Evolutionary conservation across 2,888 invertebrate species (phyloP).

Genomic region (Tortricodes alternella): DNA sequence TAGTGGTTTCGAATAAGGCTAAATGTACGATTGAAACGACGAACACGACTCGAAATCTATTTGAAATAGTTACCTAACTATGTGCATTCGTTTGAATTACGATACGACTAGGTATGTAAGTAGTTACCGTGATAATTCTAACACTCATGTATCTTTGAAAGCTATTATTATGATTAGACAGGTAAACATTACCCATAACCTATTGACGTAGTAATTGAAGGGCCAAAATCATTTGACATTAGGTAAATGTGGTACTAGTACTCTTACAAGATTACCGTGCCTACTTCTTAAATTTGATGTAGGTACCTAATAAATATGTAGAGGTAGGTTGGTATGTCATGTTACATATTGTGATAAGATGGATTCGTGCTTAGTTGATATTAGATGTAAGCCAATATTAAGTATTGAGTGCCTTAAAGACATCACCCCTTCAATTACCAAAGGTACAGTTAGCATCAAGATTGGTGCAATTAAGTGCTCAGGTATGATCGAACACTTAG

Average conservation of each 20-base stretch:
- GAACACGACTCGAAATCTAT: conserved; percentile 67
- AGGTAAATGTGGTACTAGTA: too few species aligned
- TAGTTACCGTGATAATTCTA: conserved; percentile 57
- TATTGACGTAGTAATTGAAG: conserved; percentile 35
- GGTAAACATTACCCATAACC: conserved; percentile 40
- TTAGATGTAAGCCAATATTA: neutral
- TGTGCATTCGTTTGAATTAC: conserved; percentile 53
- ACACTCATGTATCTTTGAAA: conserved; percentile 55
- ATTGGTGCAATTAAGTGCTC: neutral
- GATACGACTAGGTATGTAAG: conserved; percentile 51
- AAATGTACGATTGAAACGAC: conserved; percentile 66
- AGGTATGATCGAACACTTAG: neutral
- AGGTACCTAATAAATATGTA: conserved; percentile 7
- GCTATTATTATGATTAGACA: conserved; percentile 48
- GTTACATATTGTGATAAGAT: conserved; percentile 1
- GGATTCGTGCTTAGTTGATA: too few species aligned
- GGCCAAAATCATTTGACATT: conserved; percentile 7
- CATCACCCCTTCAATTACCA: conserved; percentile 27
- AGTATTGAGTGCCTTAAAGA: neutral
- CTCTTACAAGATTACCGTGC: too few species aligned
- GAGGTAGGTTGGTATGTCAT: conserved; percentile 18
- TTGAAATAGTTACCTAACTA: conserved; percentile 49
- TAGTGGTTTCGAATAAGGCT: conserved; percentile 53
- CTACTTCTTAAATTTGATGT: neutral
- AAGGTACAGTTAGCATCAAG: neutral